Conservation (phyloP, 2,797 vertebrate genomes). For the Tiaroga cobitis region DNA sequence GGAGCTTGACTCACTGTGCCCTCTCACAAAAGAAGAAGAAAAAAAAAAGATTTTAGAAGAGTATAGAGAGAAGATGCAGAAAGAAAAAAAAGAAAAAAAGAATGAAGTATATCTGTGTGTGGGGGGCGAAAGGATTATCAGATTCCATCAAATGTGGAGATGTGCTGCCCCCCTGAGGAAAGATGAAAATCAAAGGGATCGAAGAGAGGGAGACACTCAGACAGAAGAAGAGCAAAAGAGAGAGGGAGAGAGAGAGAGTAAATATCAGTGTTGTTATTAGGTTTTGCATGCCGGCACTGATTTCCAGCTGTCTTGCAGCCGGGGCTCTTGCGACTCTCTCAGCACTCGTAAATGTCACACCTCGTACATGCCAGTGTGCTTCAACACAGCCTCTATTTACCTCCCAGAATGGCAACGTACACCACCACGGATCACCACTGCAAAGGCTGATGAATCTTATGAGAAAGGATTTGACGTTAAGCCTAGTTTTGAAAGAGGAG, state of each 20-base stretch:
- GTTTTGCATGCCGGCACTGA: slow-evolving; percentile 44
- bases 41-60: slow-evolving; percentile 31
- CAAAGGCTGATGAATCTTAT: slow-evolving; percentile 34
- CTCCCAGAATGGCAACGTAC: slow-evolving; percentile 44
- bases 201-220: neutral
- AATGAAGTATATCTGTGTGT: slow-evolving; percentile 25
- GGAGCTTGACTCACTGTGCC: slow-evolving; percentile 68
- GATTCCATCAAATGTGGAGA: slow-evolving; percentile 65
- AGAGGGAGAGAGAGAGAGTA: slow-evolving; percentile 30
- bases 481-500: slow-evolving; percentile 31
- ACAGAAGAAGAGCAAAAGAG: neutral
- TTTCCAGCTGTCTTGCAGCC: slow-evolving; percentile 52
- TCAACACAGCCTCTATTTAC: slow-evolving; percentile 56
- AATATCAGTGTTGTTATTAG: slow-evolving; percentile 46
- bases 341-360: slow-evolving; percentile 62
- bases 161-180: slow-evolving; percentile 76
- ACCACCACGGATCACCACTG: slow-evolving; percentile 33
- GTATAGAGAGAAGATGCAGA: slow-evolving; percentile 33
- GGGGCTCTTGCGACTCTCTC: slow-evolving; percentile 42
- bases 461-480: slow-evolving; percentile 38
- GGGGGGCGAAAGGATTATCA: slow-evolving; percentile 28
- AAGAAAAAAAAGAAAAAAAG: slow-evolving; percentile 35
- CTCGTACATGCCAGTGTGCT: slow-evolving; percentile 50
- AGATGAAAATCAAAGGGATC: slow-evolving; percentile 5
- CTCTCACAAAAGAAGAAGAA: slow-evolving; percentile 59